Base-by-base conservation (phyloP, 2,888 invertebrate genomes). In the Matsumyia berberina region DNA sequence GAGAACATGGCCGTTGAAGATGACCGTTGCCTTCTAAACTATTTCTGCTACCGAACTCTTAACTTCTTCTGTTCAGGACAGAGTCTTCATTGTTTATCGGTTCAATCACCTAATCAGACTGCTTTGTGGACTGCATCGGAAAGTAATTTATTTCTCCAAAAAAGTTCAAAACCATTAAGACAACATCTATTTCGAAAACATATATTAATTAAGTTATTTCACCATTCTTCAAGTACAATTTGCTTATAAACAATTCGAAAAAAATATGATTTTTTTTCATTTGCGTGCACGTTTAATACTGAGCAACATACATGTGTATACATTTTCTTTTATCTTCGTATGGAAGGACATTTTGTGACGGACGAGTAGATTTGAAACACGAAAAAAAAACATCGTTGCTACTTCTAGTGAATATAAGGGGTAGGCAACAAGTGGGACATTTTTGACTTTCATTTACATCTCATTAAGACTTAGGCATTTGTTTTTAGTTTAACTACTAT, bases 191-290 rank as follows among this genome's bases (percentile, higher is more conserved):
- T 81, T 81, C 76, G 76, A 81, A 81, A 76, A 81, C 69, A 67
- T 44, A 67, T 72, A 66, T 77, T 78, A 81, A 81, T 82, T 82
- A 83, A 79, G 83, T 83, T 83, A 83, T 78, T 79, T 69, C 73
- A 66, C 72, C 67, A 55, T 73, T 33, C 49, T 82, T 39, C 49
- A 60, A 73, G 62, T 70, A 78, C 67, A 73, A 69, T 42, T 66
- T 51, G 67, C 77, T 42, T 60, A 24, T 69, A 74, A 74, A 79
- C 69, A 79, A 74, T 57, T 78, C 46, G 29, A 83, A 78, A 60
- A 35, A 60, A 12, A 46, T 24, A 17, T 57, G 17, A 11, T 58
- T 57, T 15, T 35, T 37, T 37, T 67, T 24, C 11, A 12, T 19
- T 31, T 73, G 17, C 67, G 51, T 67, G 67, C 73, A 78, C 78